Evolutionary conservation across 1,140 invertebrate genomes (phyloP).

Genomic region (Zaprionus africanus): DNA sequence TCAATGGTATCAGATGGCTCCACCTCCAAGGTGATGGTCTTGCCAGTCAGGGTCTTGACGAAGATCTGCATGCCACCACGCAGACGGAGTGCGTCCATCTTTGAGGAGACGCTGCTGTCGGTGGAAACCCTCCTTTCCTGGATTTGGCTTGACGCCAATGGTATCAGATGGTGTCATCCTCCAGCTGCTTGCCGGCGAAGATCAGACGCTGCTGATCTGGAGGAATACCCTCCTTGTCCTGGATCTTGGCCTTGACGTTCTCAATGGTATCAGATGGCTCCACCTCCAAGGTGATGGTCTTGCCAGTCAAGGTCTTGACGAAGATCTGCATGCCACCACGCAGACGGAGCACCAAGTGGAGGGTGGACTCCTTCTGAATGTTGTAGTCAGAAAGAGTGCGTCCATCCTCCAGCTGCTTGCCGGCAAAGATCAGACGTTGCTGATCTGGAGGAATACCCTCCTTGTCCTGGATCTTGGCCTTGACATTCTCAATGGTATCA

Average conservation of each 20-base stretch:
- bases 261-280: conserved; percentile 45
- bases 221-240: conserved; percentile 86
- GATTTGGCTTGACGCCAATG: too few species aligned
- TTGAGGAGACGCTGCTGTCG: too few species aligned
- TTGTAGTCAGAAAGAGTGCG: conserved; percentile 92
- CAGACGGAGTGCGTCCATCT: too few species aligned
- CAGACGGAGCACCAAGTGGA: conserved; percentile 89
- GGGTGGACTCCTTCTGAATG: conserved; percentile 92
- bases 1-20: conserved; percentile 85
- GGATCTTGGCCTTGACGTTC: conserved; percentile 86
- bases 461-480: conserved; percentile 87
- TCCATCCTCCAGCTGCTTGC: conserved; percentile 93
- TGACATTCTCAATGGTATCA: too few species aligned
- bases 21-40: conserved; percentile 93
- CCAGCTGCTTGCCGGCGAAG: conserved; percentile 41
- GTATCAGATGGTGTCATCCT: too few species aligned
- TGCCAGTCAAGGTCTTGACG: conserved; percentile 92
- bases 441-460: too few species aligned
- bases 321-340: conserved; percentile 45
- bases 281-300: conserved; percentile 76
- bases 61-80: too few species aligned
- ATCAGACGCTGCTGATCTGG: conserved; percentile 52
- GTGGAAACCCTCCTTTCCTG: too few species aligned
- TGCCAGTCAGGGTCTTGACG: conserved; percentile 90
- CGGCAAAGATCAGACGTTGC: conserved; percentile 87